phyloP scores from a whole-genome alignment of 2,888 invertebrate species.

The Caenorhabditis wallacei region DNA sequence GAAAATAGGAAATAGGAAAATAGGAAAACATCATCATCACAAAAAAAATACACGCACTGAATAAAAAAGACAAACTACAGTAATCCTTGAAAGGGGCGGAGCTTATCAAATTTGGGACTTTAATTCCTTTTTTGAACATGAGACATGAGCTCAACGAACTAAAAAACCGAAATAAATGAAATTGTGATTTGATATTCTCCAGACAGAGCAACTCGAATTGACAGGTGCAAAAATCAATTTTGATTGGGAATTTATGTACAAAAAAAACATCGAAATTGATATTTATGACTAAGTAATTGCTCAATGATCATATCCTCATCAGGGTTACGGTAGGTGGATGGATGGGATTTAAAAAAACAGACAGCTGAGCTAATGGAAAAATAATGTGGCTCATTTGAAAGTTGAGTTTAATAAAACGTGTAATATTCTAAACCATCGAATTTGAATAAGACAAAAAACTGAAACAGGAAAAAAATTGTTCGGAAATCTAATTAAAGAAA shows the following conservation, averaged over 20 bases:
- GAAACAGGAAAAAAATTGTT: neutral
- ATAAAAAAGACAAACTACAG: slow-evolving; percentile 26
- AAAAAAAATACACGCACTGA: slow-evolving; percentile 40
- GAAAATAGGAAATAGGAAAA: slow-evolving; percentile 25
- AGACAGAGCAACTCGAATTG: slow-evolving; percentile 17
- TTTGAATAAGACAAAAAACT: too few relatives aligned
- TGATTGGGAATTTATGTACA: slow-evolving; percentile 5
- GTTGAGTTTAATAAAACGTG: too few relatives aligned
- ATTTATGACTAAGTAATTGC: slow-evolving; percentile 1
- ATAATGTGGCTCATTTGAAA: too few relatives aligned
- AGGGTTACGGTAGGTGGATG: neutral
- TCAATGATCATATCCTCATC: slow-evolving; percentile 7
- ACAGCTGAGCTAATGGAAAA: too few relatives aligned
- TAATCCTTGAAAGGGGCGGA: slow-evolving; percentile 34
- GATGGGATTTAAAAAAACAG: too few relatives aligned
- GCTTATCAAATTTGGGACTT: neutral
- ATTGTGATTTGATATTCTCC: slow-evolving; percentile 21
- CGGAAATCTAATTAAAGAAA: neutral
- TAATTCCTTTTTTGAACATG: neutral
- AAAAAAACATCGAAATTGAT: slow-evolving; percentile 17
- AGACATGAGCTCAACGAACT: slow-evolving; percentile 35
- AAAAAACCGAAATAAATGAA: slow-evolving; percentile 8
- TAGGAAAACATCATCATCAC: slow-evolving; percentile 43
- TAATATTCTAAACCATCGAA: too few relatives aligned
- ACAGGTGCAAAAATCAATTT: slow-evolving; percentile 59